These are phyloP conservation scores for Entomobrya multifasciata DNA, from an alignment of 2,888 invertebrate genomes.

Conservation along the genomic window DNA sequence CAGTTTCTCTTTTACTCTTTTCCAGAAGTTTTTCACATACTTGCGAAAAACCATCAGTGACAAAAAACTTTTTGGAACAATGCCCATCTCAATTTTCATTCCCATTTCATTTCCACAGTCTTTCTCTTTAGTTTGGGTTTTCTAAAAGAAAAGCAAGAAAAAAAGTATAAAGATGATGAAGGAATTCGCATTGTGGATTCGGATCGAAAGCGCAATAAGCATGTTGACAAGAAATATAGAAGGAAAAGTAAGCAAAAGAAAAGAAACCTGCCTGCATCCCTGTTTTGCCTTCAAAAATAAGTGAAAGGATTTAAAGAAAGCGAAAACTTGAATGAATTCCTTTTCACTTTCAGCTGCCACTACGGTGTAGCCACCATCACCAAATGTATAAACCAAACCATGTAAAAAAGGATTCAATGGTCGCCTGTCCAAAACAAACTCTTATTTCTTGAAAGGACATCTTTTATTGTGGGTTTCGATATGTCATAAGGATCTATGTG, in stretches of 20 bases:
- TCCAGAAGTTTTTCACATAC: slow-evolving; percentile 58
- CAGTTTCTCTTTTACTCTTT: slow-evolving; percentile 12
- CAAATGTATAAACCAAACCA: background rate
- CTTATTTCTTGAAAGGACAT: slow-evolving; percentile 39
- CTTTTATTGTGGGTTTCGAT: slow-evolving; percentile 2
- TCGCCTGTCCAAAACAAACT: slow-evolving; percentile 68
- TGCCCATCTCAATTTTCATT: slow-evolving; percentile 72
- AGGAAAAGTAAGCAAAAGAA: slow-evolving; percentile 30
- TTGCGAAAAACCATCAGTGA: slow-evolving; percentile 70
- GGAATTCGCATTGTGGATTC: slow-evolving; percentile 54
- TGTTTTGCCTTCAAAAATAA: slow-evolving; percentile 42
- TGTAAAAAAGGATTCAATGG: slow-evolving; percentile 56
- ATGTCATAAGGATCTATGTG: background rate
- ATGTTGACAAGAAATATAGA: background rate
- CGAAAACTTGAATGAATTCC: slow-evolving; percentile 62
- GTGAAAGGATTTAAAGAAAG: slow-evolving; percentile 62
- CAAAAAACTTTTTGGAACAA: slow-evolving; percentile 71
- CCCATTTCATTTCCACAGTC: slow-evolving; percentile 66
- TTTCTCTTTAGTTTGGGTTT: slow-evolving; percentile 56
- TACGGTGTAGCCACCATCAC: background rate
- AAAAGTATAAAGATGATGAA: slow-evolving; percentile 31
- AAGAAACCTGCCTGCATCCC: slow-evolving; percentile 14
- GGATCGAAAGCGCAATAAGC: background rate
- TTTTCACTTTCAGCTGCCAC: slow-evolving; percentile 4
- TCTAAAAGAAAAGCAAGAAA: background rate